Evolutionary conservation across 2,113 vertebrate genomes (phyloP), one percentile per base, ranked within the genome.

Genomic region (Paramisgurnus dabryanus): DNA sequence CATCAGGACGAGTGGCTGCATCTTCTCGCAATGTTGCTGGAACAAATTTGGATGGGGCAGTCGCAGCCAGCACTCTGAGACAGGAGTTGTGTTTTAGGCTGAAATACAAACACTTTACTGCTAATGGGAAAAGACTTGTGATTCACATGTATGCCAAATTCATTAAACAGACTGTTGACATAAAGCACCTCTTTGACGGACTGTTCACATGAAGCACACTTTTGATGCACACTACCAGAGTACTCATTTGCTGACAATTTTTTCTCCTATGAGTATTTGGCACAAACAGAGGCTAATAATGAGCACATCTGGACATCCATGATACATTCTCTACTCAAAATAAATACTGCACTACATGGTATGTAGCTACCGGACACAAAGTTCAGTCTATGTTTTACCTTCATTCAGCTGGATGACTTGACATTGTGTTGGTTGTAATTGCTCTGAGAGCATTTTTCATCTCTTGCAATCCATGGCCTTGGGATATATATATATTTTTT

Each of bases 21-120:
- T 85, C 12, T 70, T 83, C 78, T 85, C 87, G 89, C 84, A 82
- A 74, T 72, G 76, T 78, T 58, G 3, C 47, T 79, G 78, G 78
- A 75, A 65, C n/a, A 3, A 55, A 27, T 47, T 76, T 76, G 78
- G 76, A 65, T 55, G 50, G 45, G 47, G 34, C 79, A 63, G 18
- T 15, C 41, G 41, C 72, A 75, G 40, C 40, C 18, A 22, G 40
- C 39, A 55, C 11, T 43, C 12, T 45, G 55, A 73, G 55, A 60
- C 39, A 64, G 34, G 43, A 45, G 41, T 63, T 41, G 63, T 63
- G 58, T 75, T 75, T 64, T 8, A 4, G 49, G 13, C 72, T 6
- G 18, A 50, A 18, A 41, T 39, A 71, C 40, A 22, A 69, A 64
- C 65, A 34, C 57, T 39, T 12, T 57, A 2, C n/a, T 17, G 15